These are phyloP conservation scores for Acestrorhynchus altus DNA, from an alignment of 2,797 vertebrate genomes.

Conservation along the genomic window DNA sequence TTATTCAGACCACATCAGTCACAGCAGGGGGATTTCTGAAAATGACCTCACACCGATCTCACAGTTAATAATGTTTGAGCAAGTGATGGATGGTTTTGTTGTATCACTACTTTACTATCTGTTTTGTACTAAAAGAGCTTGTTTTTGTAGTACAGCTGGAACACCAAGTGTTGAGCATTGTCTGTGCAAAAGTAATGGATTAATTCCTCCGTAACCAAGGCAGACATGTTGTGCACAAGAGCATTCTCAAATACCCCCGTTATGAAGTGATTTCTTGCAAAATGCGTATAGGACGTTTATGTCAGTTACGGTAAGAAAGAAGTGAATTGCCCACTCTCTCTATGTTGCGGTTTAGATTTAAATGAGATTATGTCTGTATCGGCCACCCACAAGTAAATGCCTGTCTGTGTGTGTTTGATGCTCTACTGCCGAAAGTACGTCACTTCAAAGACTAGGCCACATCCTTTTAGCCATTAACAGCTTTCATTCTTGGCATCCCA, in stretches of 20 bases:
- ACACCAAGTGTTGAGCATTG: neutral
- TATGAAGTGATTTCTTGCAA: too few species aligned
- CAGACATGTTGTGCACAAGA: neutral
- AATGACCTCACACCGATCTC: too few species aligned
- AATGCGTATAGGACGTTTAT: neutral
- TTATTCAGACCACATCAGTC: neutral
- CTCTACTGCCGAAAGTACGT: slow-evolving; percentile 1
- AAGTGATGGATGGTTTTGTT: too few species aligned
- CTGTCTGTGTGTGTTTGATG: neutral
- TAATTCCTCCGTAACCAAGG: neutral
- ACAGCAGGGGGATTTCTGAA: neutral
- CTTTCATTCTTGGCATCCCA: neutral
- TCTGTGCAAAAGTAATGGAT: too few species aligned
- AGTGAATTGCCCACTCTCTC: neutral
- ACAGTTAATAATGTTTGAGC: too few species aligned
- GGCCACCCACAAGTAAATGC: neutral
- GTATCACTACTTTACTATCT: neutral
- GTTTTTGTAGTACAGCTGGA: neutral
- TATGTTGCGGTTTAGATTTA: neutral
- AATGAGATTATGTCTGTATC: neutral
- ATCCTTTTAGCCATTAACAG: slow-evolving; percentile 3
- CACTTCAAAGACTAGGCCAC: neutral
- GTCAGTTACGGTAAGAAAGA: neutral
- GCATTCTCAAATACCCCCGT: too few species aligned
- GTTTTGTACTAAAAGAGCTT: neutral